Base-by-base conservation (phyloP, 2,797 vertebrate genomes). In the Malacoctenus gilli region DNA sequence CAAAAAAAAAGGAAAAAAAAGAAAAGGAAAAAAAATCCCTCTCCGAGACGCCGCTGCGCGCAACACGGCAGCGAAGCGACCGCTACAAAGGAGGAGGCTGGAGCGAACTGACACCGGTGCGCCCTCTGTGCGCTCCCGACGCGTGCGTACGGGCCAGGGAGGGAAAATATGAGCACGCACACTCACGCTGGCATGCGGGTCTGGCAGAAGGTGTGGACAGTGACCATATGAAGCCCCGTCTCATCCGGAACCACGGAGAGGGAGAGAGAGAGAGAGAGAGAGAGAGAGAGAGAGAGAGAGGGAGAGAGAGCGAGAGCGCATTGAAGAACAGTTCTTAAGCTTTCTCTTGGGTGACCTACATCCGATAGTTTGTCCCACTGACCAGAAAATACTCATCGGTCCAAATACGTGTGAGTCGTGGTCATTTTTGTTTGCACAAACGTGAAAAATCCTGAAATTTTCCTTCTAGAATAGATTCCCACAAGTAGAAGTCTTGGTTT, bases 91-190 rank as follows among this genome's bases (percentile, higher is more conserved):
- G 53, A 55, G 60, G 72, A n/a, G 40, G 63, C 77, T 68, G 74
- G 68, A 71, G 77, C 64, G 9, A 22, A 85, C 60, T 82, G 79
- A 77, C 77, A 72, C 74, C 72, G 25, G 59, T 77, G 86, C 82
- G 77, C 75, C 67, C 83, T 77, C 70, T 34, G 75, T 68, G 77
- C 68, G 83, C 79, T 68, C 72, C 62, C 3, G 72, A 76, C 79
- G 63, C 68, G 59, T 35, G 58, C 35, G 20, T 35, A 36, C 3
- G 8, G 15, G 37, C 4, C 8, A 10, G 37, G 16, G 37, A 39
- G 37, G 1, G 15, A 15, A 36, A 39, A 39, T 46, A 38, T 37
- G 72, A 62, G 55, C 77, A 72, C 73, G 70, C 75, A 72, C 40
- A 64, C 69, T 51, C 56, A 52, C 55, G 72, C 44, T 28, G 66